phyloP scores from a whole-genome alignment of 2,797 vertebrate genomes.

The Hoplostethus atlanticus region DNA sequence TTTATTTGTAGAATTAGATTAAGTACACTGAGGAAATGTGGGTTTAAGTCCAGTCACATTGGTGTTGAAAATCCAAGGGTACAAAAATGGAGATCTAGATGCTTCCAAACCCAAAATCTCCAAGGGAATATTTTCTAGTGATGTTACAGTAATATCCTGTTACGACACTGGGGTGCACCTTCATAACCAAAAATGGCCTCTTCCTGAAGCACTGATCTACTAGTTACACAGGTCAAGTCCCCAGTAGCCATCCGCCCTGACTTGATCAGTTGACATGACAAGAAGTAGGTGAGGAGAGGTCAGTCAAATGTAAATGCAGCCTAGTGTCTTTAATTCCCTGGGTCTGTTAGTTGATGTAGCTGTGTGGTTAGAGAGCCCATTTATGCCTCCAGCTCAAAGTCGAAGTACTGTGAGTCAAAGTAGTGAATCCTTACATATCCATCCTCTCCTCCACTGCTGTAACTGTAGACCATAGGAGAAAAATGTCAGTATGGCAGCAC shows the following conservation, averaged over 20 bases:
- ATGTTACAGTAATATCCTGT: conserved; percentile 21
- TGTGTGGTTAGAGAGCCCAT: conserved; percentile 5
- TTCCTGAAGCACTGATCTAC: conserved; percentile 36
- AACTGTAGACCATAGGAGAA: conserved; percentile 80
- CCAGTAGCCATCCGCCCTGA: neutral
- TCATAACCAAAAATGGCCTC: neutral
- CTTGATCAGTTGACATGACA: conserved; percentile 33
- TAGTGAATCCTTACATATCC: conserved; percentile 97
- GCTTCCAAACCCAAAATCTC: conserved; percentile 1
- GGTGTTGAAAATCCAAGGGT: conserved; percentile 23
- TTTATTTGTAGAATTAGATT: conserved; percentile 47
- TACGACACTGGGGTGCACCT: neutral
- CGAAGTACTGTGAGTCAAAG: conserved; percentile 98
- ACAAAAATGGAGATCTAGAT: conserved; percentile 28
- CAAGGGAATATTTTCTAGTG: neutral
- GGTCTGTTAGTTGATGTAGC: conserved; percentile 20
- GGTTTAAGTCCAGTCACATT: conserved; percentile 29
- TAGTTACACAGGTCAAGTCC: neutral
- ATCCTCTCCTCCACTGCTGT: conserved; percentile 98
- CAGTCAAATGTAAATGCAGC: neutral
- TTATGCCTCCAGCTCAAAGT: conserved; percentile 95
- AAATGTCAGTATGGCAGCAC: neutral
- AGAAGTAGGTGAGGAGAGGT: conserved; percentile 13
- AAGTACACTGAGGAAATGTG: conserved; percentile 53
- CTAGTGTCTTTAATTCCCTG: neutral